phyloP scores from a whole-genome alignment of 2,888 invertebrate genomes.

The Tenthredo mesomela region DNA sequence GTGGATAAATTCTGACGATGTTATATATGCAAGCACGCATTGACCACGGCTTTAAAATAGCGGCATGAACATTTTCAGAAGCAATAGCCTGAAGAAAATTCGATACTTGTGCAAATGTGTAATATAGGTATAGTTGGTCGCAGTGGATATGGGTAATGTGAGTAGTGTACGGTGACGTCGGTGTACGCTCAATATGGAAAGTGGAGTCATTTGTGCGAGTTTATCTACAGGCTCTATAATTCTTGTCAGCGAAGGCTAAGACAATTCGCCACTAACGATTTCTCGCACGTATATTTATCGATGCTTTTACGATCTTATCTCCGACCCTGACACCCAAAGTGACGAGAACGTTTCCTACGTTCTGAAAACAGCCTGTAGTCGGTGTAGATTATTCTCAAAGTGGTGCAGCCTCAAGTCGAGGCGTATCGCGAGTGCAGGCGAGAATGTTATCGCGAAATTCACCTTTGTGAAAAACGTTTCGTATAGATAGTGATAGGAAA shows the following conservation, averaged over 20 bases:
- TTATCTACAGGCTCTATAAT: constrained; percentile 44
- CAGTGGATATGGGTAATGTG: constrained; percentile 19
- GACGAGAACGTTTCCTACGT: constrained; percentile 26
- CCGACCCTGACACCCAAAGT: constrained; percentile 32
- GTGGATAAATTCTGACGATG: not conserved
- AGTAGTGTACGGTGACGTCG: constrained; percentile 32
- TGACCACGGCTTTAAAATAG: not conserved
- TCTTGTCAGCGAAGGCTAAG: constrained; percentile 37
- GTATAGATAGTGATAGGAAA: not conserved
- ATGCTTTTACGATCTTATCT: constrained; percentile 41
- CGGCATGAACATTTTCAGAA: not conserved
- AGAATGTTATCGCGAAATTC: not conserved
- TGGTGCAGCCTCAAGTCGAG: not conserved
- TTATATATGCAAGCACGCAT: not conserved
- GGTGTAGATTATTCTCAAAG: not conserved
- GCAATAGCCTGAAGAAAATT: constrained; percentile 15
- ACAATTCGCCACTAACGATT: constrained; percentile 46
- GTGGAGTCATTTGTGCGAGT: constrained; percentile 44
- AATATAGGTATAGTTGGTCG: not conserved
- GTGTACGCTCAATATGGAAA: constrained; percentile 24
- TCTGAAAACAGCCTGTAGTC: not conserved
- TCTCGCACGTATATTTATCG: constrained; percentile 25
- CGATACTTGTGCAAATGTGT: constrained; percentile 9
- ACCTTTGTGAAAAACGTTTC: not conserved
- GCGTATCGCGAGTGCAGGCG: not conserved